Percentiles rank a stretch among this genome's conserved stretches.
Conservation (phyloP, 2,113 vertebrate genomes). For the Edolisoma coerulescens region DNA sequence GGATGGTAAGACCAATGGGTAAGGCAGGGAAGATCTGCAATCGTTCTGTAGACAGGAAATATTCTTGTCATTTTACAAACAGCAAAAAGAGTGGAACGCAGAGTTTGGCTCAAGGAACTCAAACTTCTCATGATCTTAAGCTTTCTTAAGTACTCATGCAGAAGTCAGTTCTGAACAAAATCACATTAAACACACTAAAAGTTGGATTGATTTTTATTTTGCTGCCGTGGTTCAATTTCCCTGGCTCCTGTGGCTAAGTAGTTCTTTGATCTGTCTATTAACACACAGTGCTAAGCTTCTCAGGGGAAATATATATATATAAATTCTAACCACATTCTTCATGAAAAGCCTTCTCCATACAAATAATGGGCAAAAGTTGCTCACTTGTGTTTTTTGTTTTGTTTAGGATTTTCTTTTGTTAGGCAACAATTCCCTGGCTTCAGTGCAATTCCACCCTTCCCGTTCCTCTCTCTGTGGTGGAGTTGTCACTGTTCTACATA, state of each 20-base stretch:
- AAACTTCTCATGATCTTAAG: neutral
- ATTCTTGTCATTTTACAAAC: neutral
- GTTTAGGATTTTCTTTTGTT: neutral
- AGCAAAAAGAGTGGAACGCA: neutral
- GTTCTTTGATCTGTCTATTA: slow-evolving; percentile 16
- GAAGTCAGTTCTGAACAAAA: neutral
- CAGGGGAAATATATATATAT: neutral
- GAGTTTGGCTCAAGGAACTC: neutral
- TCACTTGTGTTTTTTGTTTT: neutral
- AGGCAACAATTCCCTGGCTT: neutral
- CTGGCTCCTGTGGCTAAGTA: neutral
- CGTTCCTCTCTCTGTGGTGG: neutral
- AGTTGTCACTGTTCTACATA: neutral
- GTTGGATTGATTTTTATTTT: slow-evolving; percentile 19
- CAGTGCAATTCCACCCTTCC: neutral
- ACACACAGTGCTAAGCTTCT: neutral
- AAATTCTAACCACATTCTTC: neutral
- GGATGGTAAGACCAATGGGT: neutral
- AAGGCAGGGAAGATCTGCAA: neutral
- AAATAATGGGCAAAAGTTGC: neutral
- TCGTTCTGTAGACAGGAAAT: neutral
- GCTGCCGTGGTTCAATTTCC: neutral
- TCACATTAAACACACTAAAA: neutral
- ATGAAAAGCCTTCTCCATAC: neutral
- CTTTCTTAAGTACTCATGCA: neutral